phyloP scores from a whole-genome alignment of 2,888 invertebrate species.

The Ypsolopha sequella region DNA sequence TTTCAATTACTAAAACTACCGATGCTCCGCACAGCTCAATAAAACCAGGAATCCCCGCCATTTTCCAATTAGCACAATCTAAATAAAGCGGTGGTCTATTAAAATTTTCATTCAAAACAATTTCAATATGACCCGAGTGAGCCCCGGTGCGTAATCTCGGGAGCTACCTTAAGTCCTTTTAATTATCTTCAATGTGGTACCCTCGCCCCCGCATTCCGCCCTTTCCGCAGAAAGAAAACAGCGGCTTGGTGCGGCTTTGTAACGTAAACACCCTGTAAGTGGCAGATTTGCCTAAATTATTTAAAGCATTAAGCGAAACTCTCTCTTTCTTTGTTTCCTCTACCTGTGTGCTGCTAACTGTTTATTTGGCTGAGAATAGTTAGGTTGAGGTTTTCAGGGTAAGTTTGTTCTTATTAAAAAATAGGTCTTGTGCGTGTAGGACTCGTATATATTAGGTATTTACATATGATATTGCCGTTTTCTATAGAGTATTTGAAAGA shows the following conservation, averaged over 20 bases:
- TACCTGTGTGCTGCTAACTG: neutral
- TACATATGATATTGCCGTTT: no score
- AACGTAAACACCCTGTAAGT: constrained; percentile 12
- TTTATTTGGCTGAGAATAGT: neutral
- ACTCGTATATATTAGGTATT: no score
- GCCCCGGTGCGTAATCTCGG: constrained; percentile 25
- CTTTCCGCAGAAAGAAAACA: constrained; percentile 41
- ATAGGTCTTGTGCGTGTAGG: no score
- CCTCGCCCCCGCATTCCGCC: constrained; percentile 24
- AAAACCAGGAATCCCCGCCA: no score
- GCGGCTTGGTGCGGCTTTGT: constrained; percentile 11
- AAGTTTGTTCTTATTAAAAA: no score
- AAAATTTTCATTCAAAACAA: constrained; percentile 65
- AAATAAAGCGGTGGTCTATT: constrained; percentile 39
- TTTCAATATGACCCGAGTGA: constrained; percentile 33
- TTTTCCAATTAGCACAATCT: constrained; percentile 40
- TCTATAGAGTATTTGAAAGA: no score
- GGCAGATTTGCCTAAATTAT: constrained; percentile 14
- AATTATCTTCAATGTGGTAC: constrained; percentile 29
- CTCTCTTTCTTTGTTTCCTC: neutral
- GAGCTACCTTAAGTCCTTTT: constrained; percentile 41
- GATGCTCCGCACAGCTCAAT: no score
- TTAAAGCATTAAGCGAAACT: constrained; percentile 5
- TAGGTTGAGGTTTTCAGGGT: no score
- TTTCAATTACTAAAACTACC: no score